Conservation (phyloP, 64 coral and sea anemone genomes). For the Catalaphyllia jardinei region DNA sequence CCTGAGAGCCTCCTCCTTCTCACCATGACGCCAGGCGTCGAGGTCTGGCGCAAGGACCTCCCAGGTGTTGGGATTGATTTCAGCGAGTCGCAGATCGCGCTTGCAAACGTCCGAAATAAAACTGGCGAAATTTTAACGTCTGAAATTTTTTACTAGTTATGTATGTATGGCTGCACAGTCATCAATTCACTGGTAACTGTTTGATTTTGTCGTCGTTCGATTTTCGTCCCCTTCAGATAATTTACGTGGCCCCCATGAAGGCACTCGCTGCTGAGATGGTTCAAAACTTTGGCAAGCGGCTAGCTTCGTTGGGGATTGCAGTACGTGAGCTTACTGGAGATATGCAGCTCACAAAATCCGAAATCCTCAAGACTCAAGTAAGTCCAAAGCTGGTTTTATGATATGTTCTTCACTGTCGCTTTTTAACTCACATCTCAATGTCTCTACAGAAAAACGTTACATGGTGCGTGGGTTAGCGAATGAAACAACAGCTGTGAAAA, state of each 20-base stretch:
- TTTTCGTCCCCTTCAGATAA: conserved; percentile 56
- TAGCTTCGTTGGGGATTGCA: conserved; percentile 77
- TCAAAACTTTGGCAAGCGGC: conserved; percentile 82
- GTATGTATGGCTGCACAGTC: not conserved
- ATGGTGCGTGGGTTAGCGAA: too few relatives aligned
- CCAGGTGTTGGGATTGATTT: too few relatives aligned
- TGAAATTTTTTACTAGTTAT: too few relatives aligned
- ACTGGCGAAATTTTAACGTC: too few relatives aligned
- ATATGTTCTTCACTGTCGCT: not conserved
- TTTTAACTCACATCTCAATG: not conserved
- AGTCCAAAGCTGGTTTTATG: not conserved
- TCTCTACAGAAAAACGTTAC: too few relatives aligned
- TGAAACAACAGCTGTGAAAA: too few relatives aligned
- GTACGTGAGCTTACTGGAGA: conserved; percentile 96
- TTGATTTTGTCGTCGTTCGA: not conserved
- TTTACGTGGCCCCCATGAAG: conserved; percentile 99
- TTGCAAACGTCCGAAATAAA: too few relatives aligned
- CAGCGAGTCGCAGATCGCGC: too few relatives aligned
- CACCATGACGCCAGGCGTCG: too few relatives aligned
- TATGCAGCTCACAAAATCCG: conserved; percentile 94
- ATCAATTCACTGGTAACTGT: not conserved
- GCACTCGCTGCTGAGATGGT: conserved; percentile 99
- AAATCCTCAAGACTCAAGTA: conserved; percentile 98
- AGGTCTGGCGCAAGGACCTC: too few relatives aligned
- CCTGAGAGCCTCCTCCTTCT: too few relatives aligned